Evolutionary conservation across 2,797 vertebrate species (phyloP).

Genomic region (Falco naumanni): DNA sequence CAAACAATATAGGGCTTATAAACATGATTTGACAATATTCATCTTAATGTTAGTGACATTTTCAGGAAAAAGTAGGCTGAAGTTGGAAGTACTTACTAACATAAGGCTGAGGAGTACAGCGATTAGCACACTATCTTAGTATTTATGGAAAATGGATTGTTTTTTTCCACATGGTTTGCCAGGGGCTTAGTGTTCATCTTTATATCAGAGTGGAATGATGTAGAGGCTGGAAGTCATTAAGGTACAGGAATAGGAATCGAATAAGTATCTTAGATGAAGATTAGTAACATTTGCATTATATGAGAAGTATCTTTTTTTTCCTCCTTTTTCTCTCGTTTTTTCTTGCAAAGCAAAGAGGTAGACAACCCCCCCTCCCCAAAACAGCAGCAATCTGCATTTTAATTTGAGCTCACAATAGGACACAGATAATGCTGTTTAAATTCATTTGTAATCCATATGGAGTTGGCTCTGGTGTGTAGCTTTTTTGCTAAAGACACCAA

Average conservation of each 20-base stretch:
- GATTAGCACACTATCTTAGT: background rate
- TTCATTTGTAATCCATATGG: background rate
- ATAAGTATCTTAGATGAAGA: background rate
- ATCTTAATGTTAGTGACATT: slow-evolving; percentile 29
- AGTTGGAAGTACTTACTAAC: slow-evolving; percentile 6
- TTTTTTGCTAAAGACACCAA: background rate
- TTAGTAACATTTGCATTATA: background rate
- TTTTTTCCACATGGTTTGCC: background rate
- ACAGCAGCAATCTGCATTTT: background rate
- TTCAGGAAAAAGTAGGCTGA: slow-evolving; percentile 28
- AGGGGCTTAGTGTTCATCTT: background rate
- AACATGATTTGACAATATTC: slow-evolving; percentile 3
- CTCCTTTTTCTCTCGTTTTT: background rate
- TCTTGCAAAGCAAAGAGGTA: background rate
- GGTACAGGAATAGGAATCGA: background rate
- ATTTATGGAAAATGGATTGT: background rate
- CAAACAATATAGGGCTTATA: background rate
- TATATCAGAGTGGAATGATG: background rate
- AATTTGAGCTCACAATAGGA: background rate
- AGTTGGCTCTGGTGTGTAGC: background rate
- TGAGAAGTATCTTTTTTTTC: background rate
- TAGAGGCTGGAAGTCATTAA: background rate
- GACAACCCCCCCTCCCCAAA: background rate
- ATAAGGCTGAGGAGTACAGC: background rate
- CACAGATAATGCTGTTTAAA: background rate